Base-by-base conservation (phyloP, 2,797 vertebrate species). In the Toxotes lorentzi region DNA sequence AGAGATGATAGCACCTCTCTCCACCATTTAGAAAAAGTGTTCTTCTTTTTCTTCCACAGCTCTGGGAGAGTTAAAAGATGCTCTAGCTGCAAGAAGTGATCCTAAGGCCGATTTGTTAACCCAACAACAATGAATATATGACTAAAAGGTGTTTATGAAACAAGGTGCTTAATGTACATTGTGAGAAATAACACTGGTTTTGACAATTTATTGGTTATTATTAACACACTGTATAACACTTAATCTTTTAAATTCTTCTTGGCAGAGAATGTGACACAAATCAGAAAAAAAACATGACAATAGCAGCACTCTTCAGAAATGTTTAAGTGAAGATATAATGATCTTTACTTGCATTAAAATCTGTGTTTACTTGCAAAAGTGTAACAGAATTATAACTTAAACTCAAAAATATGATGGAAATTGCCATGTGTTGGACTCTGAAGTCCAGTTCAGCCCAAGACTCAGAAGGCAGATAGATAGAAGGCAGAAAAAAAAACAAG, bases 21-120 rank as follows among this genome's bases (percentile, higher is more conserved):
- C 0, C 35, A 56, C n/a, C 19, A 1, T 41, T 75, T 10, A 35
- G 54, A 64, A 32, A 12, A 6, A 30, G n/a, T 10, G 2, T 4
- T 50, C 0, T 21, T 58, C 7, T 50, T 30, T 59, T 56, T 79
- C 64, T 63, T 71, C 74, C 35, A 38, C 77, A 96, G 95, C 86
- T 12, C 65, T 95, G 69, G 91, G 90, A 35, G 92, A 94, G 67
- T 71, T 95, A 23, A 94, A 93, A 73, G 92, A 95, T 5, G 30
- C 76, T 24, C 69, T 92, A 24, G 83, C 87, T 60, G 89, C 73
- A 17, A 81, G 70, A 68, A 80, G 84, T 11, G 70, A 88, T 63
- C 76, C 73, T 1, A 69, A 41, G 32, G 65, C 70, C 76, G 78
- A 88, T 53, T 24, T 11, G 24, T 34, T 40, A n/a, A 41, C 79